A percentile compares a stretch with the other conserved stretches of the same genome.
Conservation (phyloP, 2,113 vertebrate genomes). For the Oreochromis niloticus region DNA sequence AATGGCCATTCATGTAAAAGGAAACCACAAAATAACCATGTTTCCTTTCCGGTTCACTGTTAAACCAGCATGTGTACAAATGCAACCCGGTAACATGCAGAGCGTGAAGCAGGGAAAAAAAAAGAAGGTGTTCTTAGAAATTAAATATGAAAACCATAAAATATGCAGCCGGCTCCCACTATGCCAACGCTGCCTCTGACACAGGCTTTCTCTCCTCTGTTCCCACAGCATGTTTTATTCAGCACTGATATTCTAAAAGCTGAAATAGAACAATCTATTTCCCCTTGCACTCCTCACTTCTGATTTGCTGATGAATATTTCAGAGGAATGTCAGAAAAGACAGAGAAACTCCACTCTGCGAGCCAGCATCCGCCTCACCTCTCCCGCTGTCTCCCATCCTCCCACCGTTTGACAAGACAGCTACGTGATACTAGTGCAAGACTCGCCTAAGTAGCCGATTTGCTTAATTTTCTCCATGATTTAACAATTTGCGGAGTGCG, state of each 20-base stretch:
- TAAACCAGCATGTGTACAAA: conserved; percentile 14
- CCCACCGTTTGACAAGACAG: conserved; percentile 40
- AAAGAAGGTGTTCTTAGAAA: conserved; percentile 67
- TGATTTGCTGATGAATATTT: conserved; percentile 75
- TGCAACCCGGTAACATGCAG: conserved; percentile 27
- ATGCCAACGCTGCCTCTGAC: conserved; percentile 44
- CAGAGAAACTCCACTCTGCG: conserved; percentile 39
- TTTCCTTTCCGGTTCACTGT: conserved; percentile 40
- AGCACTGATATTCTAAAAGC: conserved; percentile 69
- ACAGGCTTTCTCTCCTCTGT: conserved; percentile 39
- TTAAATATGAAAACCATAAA: conserved; percentile 67
- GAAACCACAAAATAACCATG: conserved; percentile 59
- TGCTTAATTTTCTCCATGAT: conserved; percentile 71
- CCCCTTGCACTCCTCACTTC: conserved; percentile 54
- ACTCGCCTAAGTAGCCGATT: conserved; percentile 58
- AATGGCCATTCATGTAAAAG: conserved; percentile 63
- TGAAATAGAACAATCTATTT: conserved; percentile 71
- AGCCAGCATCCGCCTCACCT: conserved; percentile 28
- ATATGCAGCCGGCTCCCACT: conserved; percentile 61
- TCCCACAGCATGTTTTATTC: conserved; percentile 69
- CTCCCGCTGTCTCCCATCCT: conserved; percentile 3
- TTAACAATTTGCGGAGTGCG: conserved; percentile 63
- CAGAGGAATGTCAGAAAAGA: conserved; percentile 59
- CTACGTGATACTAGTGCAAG: conserved; percentile 38
- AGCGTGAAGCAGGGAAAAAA: background rate